Conservation (phyloP, 2,113 vertebrate species). For the Melozone crissalis region DNA sequence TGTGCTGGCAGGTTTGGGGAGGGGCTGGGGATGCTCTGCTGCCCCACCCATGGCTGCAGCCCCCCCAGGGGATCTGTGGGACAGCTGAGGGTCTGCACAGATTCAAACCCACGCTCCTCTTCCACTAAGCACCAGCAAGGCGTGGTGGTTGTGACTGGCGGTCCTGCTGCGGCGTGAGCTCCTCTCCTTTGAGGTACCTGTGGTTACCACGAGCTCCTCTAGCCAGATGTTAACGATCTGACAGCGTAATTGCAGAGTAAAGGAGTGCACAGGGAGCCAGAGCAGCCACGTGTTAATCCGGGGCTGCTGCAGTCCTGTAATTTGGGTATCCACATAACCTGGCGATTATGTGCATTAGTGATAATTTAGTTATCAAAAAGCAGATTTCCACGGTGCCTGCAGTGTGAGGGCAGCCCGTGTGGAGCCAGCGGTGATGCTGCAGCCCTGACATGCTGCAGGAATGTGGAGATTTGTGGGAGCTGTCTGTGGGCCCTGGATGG, state of each 20-base stretch:
- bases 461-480: fast-evolving
- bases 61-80: neutral
- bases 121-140: neutral
- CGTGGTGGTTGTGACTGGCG: neutral
- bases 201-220: neutral
- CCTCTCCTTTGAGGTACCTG: neutral
- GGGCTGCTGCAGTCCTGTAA: slow-evolving; percentile 38
- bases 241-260: slow-evolving; percentile 23
- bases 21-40: neutral
- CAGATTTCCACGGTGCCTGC: slow-evolving; percentile 8
- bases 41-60: fast-evolving
- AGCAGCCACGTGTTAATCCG: neutral
- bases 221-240: slow-evolving; percentile 11
- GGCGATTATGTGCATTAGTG: slow-evolving; percentile 33
- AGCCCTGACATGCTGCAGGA: neutral
- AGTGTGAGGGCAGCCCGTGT: neutral
- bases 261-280: neutral
- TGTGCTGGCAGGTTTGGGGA: fast-evolving
- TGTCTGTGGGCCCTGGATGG: fast-evolving
- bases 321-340: slow-evolving; percentile 39
- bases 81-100: fast-evolving
- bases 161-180: neutral
- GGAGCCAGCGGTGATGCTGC: neutral
- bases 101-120: neutral
- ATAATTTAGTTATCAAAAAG: slow-evolving; percentile 55